Base-by-base conservation (phyloP, 2,113 vertebrate species). In the Regulus satrapa region DNA sequence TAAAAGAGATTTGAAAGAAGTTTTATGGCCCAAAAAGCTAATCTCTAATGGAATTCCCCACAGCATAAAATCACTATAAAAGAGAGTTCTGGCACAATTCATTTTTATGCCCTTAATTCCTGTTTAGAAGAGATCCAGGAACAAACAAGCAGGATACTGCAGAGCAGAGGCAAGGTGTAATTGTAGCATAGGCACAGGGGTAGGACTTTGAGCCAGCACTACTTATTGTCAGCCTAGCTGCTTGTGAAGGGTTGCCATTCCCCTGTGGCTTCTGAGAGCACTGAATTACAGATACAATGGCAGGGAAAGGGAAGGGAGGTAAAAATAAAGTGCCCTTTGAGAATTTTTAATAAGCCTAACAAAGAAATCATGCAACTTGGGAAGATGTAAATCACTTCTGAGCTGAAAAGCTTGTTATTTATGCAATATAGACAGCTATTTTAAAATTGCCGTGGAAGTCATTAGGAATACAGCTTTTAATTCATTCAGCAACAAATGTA, bases 321-420 rank as follows among this genome's bases (percentile, higher is more conserved):
- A 88, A 95, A 96, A 97, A 86, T 89, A 89, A 96, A 95, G 77
- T 69, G 36, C 52, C 84, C 81, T 95, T 94, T 69, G 88, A 96
- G 91, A 93, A 69, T 54, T 96, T 94, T 85, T 89, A 96, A 84
- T 88, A 85, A 90, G 84, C 82, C 68, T 82, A 79, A 94, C 88
- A 88, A 94, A 95, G 88, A 94, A 96, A 79, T 86, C 81, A 29
- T 64, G 78, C 85, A 84, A 82, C 49, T 90, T 74, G 38, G 63
- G 75, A 94, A 94, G 89, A 92, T 64, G 75, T 79, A 96, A 96
- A 95, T 96, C 85, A 94, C n/a, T 68, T 55, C 54, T 63, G 67
- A 68, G 75, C 56, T 74, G 74, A 51, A 91, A 89, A 85, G 63
- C 49, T 89, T 69, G 58, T 91, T 94, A 97, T 90, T 96, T 92